Conservation (phyloP, 2,113 vertebrate genomes). For the Thymallus thymallus region DNA sequence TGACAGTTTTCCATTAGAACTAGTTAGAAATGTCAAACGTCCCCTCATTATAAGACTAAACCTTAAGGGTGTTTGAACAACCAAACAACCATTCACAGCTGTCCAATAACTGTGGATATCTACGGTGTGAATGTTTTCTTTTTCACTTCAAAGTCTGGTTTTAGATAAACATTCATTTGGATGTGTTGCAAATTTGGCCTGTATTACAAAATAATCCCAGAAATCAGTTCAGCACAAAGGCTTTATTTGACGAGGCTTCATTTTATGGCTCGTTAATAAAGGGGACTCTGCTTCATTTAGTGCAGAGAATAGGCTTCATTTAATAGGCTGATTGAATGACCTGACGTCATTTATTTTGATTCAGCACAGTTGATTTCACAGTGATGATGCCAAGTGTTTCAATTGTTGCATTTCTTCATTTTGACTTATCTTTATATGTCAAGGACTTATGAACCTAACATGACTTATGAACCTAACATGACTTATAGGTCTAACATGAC, state of each 20-base stretch:
- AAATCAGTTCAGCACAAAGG: constrained; percentile 31
- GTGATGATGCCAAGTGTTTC: neutral
- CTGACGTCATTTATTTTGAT: constrained; percentile 37
- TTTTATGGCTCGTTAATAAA: constrained; percentile 46
- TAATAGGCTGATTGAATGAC: constrained; percentile 32
- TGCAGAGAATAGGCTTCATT: constrained; percentile 3
- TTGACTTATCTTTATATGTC: no score
- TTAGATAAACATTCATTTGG: constrained; percentile 15
- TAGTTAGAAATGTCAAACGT: neutral
- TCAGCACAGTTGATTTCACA: neutral
- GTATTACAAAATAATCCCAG: constrained; percentile 15
- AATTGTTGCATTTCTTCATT: neutral
- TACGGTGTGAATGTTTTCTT: neutral
- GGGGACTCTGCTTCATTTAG: constrained; percentile 35
- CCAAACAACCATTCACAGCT: constrained; percentile 1
- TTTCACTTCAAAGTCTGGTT: neutral
- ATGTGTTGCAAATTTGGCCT: constrained; percentile 26
- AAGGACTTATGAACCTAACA: no score
- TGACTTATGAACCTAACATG: no score
- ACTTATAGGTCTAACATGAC: no score
- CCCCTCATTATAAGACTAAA: neutral
- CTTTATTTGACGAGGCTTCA: constrained; percentile 25
- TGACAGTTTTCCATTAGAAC: constrained; percentile 14
- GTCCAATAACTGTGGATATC: neutral
- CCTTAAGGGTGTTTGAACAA: constrained; percentile 5